Percentiles rank a stretch among this genome's conserved stretches.
Conservation (phyloP, 2,797 vertebrate species). For the Sebastes iracundus region DNA sequence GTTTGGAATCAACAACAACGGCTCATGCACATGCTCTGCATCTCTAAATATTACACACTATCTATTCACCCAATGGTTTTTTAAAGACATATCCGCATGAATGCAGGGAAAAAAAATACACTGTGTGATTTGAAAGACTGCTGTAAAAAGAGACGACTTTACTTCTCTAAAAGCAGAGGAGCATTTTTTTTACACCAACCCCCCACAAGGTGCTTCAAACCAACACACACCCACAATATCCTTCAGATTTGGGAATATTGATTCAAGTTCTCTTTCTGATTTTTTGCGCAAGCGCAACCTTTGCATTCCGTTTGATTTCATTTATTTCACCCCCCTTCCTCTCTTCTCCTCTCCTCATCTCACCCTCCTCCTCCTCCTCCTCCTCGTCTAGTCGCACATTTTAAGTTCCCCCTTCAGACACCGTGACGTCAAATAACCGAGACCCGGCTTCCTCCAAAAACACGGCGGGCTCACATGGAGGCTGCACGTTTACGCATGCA, state of each 20-base stretch:
- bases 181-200: conserved; percentile 29
- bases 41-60: neutral
- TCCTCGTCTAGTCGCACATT: conserved; percentile 66
- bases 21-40: conserved; percentile 17
- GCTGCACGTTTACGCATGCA: conserved; percentile 31
- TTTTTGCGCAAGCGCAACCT: conserved; percentile 73
- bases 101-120: neutral
- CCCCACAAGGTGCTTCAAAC: conserved; percentile 29
- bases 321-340: conserved; percentile 38
- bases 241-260: conserved; percentile 68
- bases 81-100: neutral
- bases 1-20: conserved; percentile 22
- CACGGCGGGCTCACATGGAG: conserved; percentile 53
- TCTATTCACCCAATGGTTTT: neutral
- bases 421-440: conserved; percentile 82
- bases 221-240: conserved; percentile 35
- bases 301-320: conserved; percentile 62
- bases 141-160: neutral
- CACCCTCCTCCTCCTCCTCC: neutral
- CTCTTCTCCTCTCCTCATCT: neutral
- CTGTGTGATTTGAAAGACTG: neutral
- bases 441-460: conserved; percentile 65
- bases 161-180: neutral
- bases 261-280: conserved; percentile 57
- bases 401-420: conserved; percentile 75